Percentiles rank a stretch among this genome's conserved stretches.
phyloP scores from a whole-genome alignment of 2,888 invertebrate genomes.

The Dolomedes plantarius region DNA sequence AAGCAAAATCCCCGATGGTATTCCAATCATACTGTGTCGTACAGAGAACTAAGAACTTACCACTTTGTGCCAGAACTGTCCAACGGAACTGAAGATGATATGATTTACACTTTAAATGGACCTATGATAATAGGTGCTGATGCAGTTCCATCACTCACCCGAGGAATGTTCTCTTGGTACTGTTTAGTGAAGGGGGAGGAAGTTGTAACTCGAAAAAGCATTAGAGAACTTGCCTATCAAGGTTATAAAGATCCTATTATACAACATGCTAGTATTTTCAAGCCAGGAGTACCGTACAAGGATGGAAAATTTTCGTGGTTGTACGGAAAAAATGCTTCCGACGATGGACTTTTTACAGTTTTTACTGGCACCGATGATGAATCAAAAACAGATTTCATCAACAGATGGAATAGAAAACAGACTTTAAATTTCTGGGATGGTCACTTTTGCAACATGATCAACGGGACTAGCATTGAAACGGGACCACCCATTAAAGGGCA shows the following conservation, averaged over 20 bases:
- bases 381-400: constrained; percentile 41
- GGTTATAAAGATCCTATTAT: constrained; percentile 63
- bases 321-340: constrained; percentile 68
- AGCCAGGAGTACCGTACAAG: constrained; percentile 43
- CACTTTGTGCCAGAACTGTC: constrained; percentile 74
- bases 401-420: constrained; percentile 58
- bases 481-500: constrained; percentile 30
- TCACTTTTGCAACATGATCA: constrained; percentile 45
- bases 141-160: constrained; percentile 7
- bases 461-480: constrained; percentile 55
- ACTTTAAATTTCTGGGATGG: constrained; percentile 46
- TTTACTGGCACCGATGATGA: constrained; percentile 67
- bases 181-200: constrained; percentile 28
- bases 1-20: constrained; percentile 75
- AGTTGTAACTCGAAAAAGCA: constrained; percentile 35
- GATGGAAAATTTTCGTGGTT: constrained; percentile 61
- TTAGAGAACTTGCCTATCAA: constrained; percentile 65
- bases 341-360: constrained; percentile 71
- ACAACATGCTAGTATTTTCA: constrained; percentile 24
- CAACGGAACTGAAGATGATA: constrained; percentile 74
- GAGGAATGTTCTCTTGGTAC: neutral
- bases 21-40: constrained; percentile 75
- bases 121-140: constrained; percentile 71
- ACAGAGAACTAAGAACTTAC: constrained; percentile 74
- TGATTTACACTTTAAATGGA: constrained; percentile 74